Base-by-base conservation (phyloP, 2,888 invertebrate species). In the Agrochola macilenta region DNA sequence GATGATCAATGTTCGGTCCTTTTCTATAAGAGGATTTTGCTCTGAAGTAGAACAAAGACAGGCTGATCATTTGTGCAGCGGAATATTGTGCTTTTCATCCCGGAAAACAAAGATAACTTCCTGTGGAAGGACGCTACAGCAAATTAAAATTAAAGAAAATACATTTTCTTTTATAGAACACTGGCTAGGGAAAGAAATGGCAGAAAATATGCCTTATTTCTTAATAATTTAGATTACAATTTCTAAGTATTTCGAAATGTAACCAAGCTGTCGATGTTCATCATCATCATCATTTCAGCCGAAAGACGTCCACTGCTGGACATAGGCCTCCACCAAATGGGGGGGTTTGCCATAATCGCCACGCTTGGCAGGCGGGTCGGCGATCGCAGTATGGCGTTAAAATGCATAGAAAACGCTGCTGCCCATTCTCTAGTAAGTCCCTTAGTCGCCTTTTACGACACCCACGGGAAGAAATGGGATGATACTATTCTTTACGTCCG, bases 91-190 rank as follows among this genome's bases (percentile, higher is more conserved):
- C 5, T 46, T 46, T 65, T 61, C 35, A 54, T 78, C 7, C 54
- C 26, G 61, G 78, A 17, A 63, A 54, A 70, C 46, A 26, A n/a
- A 61, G 69, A 69, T 69, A 35, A 70, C 54, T 63, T 61, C 78
- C 78, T 23, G 54, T 8, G 8, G 52, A 26, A 60, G 35, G 78
- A 69, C 12, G 61, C 46, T 23, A 69, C 61, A 54, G 54, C 35
- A 46, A 69, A 78, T 70, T 70, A 63, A 78, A 69, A 69, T 54
- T 35, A 63, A 69, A 66, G 43, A 68, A 68, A 76, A 68, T 52
- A 76, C 49, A 30, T 60, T 68, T 30, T 60, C 58, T 77, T 30
- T 35, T 12, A n/a, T 43, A 17, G 23, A 43, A 58, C 30, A 60
- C 39, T 58, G 17, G n/a, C 35, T 61, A 14, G 8, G 8, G 7